Evolutionary conservation across 2,888 invertebrate genomes (phyloP), one percentile per base, ranked within the genome.

Genomic region (Rotaria socialis): DNA sequence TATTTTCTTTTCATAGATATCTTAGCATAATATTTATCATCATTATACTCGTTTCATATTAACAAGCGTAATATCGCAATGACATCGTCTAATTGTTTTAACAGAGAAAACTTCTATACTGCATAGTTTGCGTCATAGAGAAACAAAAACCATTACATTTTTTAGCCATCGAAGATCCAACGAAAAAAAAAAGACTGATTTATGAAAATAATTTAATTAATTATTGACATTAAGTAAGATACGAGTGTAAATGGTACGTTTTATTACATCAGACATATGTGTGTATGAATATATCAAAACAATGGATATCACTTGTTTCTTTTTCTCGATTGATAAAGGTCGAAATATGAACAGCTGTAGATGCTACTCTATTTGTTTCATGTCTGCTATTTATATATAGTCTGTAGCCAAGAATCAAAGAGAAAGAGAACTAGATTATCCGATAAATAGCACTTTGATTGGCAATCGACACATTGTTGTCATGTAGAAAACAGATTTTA

Each of bases 401-500:
- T 5, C 27, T 35, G 19, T 35, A 67, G 19, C 19, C 16, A 19
- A 67, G 27, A 19, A 35, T 41, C 14, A 35, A 35, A 67, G 35
- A 52, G 35, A 67, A 60, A 16, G 35, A 67, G 67, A 35, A 67
- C 16, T 67, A 35, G 35, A 67, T 67, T 67, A 67, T 67, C 67
- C 67, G 35, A 41, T 67, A 67, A 67, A 67, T 67, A 67, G 35
- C 14, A 16, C 8, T 56, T 67, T 67, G 67, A 67, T 67, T 67
- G 67, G 35, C 67, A 67, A 67, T 67, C 67, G 19, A 67, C 35
- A 67, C 41, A 67, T 67, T 67, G 6, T 27, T 14, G 35, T 14
- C 35, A 67, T 67, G 67, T 67, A 67, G 35, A 67, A 67, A 67
- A 35, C 67, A 67, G 16, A 19, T 67, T 67, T 67, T 67, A 35